These are phyloP conservation scores for Arctopsyche grandis DNA, from an alignment of 1,140 invertebrate species.

Conservation along the genomic window DNA sequence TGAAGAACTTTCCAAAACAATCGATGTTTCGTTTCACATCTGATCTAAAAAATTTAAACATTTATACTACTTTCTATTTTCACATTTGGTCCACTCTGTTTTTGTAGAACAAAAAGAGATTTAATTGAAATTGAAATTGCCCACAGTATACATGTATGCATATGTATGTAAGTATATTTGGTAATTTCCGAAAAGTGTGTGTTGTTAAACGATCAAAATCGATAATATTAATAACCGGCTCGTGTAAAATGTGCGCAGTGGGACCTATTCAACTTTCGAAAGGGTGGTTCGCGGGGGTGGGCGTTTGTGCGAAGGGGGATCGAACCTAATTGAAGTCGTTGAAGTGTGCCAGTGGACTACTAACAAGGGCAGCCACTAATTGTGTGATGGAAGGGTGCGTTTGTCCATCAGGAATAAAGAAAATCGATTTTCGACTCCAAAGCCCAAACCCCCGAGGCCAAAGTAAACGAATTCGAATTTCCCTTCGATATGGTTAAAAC, in stretches of 20 bases:
- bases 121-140: no score
- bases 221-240: no score
- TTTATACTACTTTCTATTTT: no score
- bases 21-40: no score
- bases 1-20: no score
- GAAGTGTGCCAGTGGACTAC: conserved; percentile 43
- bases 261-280: background rate
- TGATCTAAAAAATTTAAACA: no score
- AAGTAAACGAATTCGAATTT: background rate
- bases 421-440: conserved; percentile 41
- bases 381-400: conserved; percentile 41
- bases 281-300: background rate
- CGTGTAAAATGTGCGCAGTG: background rate
- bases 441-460: background rate
- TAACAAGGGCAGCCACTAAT: conserved; percentile 42
- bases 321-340: conserved; percentile 40
- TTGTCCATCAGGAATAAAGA: conserved; percentile 31
- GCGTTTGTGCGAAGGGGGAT: background rate
- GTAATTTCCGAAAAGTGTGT: background rate
- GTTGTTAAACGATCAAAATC: background rate
- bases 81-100: no score
- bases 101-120: no score
- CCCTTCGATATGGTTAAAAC: background rate
- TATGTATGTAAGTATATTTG: no score
- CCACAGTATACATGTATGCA: no score